A percentile compares a stretch with the other conserved stretches of the same genome.
Conservation (phyloP, 35 echinoderm and acorn worm species). For the Chiridota heheva region DNA sequence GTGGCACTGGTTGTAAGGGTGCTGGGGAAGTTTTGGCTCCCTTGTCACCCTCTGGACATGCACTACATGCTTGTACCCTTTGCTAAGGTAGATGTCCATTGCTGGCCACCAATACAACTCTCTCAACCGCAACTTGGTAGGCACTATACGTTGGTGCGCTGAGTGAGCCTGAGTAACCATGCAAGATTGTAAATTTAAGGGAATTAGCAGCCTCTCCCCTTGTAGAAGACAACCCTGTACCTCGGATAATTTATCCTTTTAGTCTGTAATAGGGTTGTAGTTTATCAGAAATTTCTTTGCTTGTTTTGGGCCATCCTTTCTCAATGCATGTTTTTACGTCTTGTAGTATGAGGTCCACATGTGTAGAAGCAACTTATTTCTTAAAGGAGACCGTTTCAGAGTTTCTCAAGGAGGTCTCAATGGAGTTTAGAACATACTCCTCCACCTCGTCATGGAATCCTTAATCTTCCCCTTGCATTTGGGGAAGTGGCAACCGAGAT, state of each 20-base stretch:
- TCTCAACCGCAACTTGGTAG: slow-evolving; percentile 47
- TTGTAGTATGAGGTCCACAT: slow-evolving; percentile 37
- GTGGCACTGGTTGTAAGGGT: slow-evolving; percentile 56
- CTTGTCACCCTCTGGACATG: slow-evolving; percentile 61
- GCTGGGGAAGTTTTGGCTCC: neutral
- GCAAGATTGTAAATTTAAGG: neutral
- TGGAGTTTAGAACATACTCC: slow-evolving; percentile 36
- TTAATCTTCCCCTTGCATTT: neutral
- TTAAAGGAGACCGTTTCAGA: neutral
- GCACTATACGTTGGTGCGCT: slow-evolving; percentile 70
- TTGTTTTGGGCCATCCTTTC: slow-evolving; percentile 32
- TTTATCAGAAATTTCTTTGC: slow-evolving; percentile 14
- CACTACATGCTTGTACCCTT: slow-evolving; percentile 25
- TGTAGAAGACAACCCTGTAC: slow-evolving; percentile 28
- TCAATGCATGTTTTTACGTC: slow-evolving; percentile 29
- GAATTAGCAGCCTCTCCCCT: slow-evolving; percentile 51
- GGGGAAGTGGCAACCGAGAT: neutral
- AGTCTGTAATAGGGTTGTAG: slow-evolving; percentile 32
- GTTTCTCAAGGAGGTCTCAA: neutral
- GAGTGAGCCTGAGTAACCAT: slow-evolving; percentile 51
- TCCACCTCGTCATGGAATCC: slow-evolving; percentile 22
- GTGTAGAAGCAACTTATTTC: slow-evolving; percentile 31
- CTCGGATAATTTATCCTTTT: slow-evolving; percentile 47
- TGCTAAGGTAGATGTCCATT: slow-evolving; percentile 52
- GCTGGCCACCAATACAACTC: slow-evolving; percentile 69